Conservation (phyloP, 2,888 invertebrate genomes). For the Dimorphilus gyrociliatus region DNA sequence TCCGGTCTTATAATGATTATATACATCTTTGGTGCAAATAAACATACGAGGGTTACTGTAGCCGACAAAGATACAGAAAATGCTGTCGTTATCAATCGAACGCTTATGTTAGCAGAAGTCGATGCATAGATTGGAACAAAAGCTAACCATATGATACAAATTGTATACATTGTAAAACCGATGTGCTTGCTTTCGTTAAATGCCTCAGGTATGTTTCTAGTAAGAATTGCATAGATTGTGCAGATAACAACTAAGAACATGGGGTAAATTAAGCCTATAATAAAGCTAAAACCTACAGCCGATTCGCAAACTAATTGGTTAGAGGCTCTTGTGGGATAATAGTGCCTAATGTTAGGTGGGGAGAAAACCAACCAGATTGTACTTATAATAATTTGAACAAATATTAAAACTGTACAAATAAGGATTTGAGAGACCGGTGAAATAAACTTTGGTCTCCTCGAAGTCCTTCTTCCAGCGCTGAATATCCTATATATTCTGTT, state of each 20-base stretch:
- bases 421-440: slow-evolving; percentile 39
- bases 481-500: slow-evolving; percentile 37
- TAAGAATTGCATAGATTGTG: slow-evolving; percentile 38
- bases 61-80: slow-evolving; percentile 85
- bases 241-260: slow-evolving; percentile 65
- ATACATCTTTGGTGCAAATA: slow-evolving; percentile 82
- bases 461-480: slow-evolving; percentile 36
- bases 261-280: slow-evolving; percentile 58
- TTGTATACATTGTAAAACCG: slow-evolving; percentile 69
- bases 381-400: slow-evolving; percentile 50
- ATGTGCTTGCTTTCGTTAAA: slow-evolving; percentile 40
- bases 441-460: slow-evolving; percentile 38
- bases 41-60: slow-evolving; percentile 75
- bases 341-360: slow-evolving; percentile 71
- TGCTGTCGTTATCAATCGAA: slow-evolving; percentile 84
- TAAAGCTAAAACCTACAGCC: slow-evolving; percentile 44
- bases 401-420: slow-evolving; percentile 34
- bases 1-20: slow-evolving; percentile 76
- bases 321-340: slow-evolving; percentile 76
- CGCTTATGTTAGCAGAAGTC: slow-evolving; percentile 45
- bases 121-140: slow-evolving; percentile 48
- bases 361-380: slow-evolving; percentile 79
- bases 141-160: slow-evolving; percentile 49
- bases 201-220: slow-evolving; percentile 39
- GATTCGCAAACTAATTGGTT: slow-evolving; percentile 66